Evolutionary conservation across 2,113 vertebrate genomes (phyloP), one percentile per base, ranked within the genome.

Genomic region (Amphilophus citrinellus): DNA sequence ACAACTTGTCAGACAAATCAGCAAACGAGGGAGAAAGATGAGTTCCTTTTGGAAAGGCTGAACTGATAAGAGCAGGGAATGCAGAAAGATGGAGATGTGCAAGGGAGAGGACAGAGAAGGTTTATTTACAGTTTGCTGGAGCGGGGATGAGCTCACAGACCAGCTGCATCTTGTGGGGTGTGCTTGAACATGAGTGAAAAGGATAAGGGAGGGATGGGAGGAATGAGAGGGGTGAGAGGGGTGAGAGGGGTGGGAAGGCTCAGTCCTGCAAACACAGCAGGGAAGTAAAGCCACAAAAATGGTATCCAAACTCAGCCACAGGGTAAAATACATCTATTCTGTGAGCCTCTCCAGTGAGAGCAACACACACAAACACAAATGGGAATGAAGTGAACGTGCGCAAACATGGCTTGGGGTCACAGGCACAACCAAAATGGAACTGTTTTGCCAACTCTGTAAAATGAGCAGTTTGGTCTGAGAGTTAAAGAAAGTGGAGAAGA

Each of bases 111-210:
- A 37, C 60, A 68, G 77, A 86, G 81, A 35, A 24, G 58, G 62
- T 90, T 89, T 92, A 89, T 94, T 93, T 94, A 87, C 87, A 87
- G 59, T 87, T 76, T 4, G n/a, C 63, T 81, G 32, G 39, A 87
- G 65, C 61, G 79, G 62, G 79, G 77, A 90, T 93, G 94, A 94
- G 86, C 88, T 94, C 91, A 94, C 80, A 20, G 71, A 85, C 76
- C 95, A 96, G 94, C 94, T 96, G 96, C 80, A 76, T 93, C 83
- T 89, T 65, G 82, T 85, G 80, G 78, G 76, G 84, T 88, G 73
- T 30, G 20, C 81, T 76, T 86, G 77, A 86, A 82, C 66, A 73
- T 77, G 81, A 91, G 79, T 87, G 68, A 83, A 86, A 80, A 59
- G 62, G 73, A 87, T 65, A 59, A 79, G 27, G 56, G 57, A 85